phyloP scores from a whole-genome alignment of 1,140 invertebrate species.

The Apis dorsata region DNA sequence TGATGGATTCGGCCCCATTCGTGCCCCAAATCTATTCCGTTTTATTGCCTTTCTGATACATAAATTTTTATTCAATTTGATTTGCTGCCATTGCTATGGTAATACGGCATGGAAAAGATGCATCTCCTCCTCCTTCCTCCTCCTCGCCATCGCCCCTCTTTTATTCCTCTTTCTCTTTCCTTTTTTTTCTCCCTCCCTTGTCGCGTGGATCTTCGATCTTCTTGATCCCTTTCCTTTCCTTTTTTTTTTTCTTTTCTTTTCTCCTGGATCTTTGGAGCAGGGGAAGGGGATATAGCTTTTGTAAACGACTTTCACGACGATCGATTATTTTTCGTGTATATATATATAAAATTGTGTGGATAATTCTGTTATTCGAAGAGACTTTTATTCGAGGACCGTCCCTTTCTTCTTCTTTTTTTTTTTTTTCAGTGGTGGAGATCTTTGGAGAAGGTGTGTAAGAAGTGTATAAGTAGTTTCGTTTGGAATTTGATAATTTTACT shows the following conservation, averaged over 20 bases:
- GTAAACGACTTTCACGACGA: too few relatives aligned
- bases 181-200: not conserved
- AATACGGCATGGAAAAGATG: conserved; percentile 57
- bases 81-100: conserved; percentile 74
- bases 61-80: conserved; percentile 77
- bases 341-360: too few relatives aligned
- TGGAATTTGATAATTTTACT: too few relatives aligned
- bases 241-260: not conserved
- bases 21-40: conserved; percentile 72
- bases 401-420: too few relatives aligned
- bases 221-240: not conserved
- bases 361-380: too few relatives aligned
- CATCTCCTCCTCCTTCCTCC: not conserved
- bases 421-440: too few relatives aligned
- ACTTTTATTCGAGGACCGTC: too few relatives aligned
- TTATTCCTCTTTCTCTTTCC: not conserved
- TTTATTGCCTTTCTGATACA: conserved; percentile 76
- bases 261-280: too few relatives aligned
- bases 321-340: too few relatives aligned
- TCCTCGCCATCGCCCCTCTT: not conserved
- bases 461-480: too few relatives aligned
- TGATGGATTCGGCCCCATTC: conserved; percentile 72
- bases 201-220: not conserved
- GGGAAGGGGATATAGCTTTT: too few relatives aligned
- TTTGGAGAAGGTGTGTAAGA: too few relatives aligned